These are phyloP conservation scores for Triplophysa bombifrons DNA, from an alignment of 2,797 vertebrate species.

Conservation along the genomic window DNA sequence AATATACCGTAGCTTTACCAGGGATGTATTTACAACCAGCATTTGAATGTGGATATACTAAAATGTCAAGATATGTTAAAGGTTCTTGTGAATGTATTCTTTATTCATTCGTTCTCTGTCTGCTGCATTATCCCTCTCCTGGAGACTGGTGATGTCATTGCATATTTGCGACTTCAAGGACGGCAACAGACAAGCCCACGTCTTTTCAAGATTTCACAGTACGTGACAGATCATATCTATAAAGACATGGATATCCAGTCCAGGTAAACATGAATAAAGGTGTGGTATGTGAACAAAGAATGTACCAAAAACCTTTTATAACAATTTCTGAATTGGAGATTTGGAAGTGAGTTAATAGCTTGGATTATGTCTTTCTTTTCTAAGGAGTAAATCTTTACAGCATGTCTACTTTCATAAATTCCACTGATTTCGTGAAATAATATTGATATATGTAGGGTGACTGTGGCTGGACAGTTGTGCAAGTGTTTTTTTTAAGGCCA, in stretches of 20 bases:
- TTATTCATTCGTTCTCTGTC: constrained; percentile 10
- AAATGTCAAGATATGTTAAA: constrained; percentile 2
- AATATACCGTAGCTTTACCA: neutral
- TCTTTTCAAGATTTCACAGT: constrained; percentile 20
- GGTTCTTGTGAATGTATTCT: constrained; percentile 2
- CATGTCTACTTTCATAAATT: neutral
- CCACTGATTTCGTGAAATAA: neutral
- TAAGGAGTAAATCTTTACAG: neutral
- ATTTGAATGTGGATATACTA: constrained; percentile 5
- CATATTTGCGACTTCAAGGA: constrained; percentile 10
- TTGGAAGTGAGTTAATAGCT: neutral
- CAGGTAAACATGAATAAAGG: neutral
- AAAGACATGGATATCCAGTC: neutral
- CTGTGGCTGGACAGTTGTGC: neutral
- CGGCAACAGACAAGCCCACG: neutral
- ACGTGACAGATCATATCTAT: constrained; percentile 32
- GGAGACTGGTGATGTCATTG: constrained; percentile 22
- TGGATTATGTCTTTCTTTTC: neutral
- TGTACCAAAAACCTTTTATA: neutral
- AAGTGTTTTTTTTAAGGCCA: neutral
- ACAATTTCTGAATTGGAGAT: neutral
- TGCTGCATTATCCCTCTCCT: constrained; percentile 13
- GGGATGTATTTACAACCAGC: neutral
- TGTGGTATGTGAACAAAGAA: neutral
- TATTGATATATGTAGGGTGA: neutral